phyloP scores from a whole-genome alignment of 2,797 vertebrate genomes.

The Parauchenoglanis ngamensis region DNA sequence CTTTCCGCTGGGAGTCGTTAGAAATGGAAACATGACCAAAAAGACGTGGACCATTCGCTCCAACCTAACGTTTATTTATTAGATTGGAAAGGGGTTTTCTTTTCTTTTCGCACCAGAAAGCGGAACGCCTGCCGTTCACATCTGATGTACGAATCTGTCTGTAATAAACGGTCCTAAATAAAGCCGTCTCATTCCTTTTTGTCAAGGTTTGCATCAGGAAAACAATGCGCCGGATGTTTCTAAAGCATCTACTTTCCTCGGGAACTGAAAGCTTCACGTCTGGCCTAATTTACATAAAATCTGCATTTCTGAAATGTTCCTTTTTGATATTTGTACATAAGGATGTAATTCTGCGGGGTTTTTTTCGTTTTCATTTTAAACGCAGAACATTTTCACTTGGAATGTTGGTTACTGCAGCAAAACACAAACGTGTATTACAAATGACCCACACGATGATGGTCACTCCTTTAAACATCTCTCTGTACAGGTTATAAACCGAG shows the following conservation, averaged over 20 bases:
- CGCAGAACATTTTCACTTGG: too few species aligned
- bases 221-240: neutral
- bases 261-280: neutral
- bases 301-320: too few species aligned
- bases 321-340: neutral
- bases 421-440: too few species aligned
- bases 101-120: neutral
- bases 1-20: neutral
- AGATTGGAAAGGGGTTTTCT: neutral
- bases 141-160: conserved; percentile 49
- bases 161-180: conserved; percentile 47
- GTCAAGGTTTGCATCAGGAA: neutral
- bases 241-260: neutral
- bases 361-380: neutral
- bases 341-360: too few species aligned
- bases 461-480: too few species aligned
- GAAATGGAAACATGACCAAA: conserved; percentile 1
- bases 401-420: too few species aligned
- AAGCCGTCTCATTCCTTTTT: neutral
- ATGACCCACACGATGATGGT: too few species aligned
- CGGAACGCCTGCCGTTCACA: neutral
- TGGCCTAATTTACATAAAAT: too few species aligned
- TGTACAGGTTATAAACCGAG: too few species aligned
- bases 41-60: neutral
- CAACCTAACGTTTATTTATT: neutral